Evolutionary conservation across 2,113 vertebrate species (phyloP), one percentile per base, ranked within the genome.

Genomic region (Aphelocoma coerulescens): DNA sequence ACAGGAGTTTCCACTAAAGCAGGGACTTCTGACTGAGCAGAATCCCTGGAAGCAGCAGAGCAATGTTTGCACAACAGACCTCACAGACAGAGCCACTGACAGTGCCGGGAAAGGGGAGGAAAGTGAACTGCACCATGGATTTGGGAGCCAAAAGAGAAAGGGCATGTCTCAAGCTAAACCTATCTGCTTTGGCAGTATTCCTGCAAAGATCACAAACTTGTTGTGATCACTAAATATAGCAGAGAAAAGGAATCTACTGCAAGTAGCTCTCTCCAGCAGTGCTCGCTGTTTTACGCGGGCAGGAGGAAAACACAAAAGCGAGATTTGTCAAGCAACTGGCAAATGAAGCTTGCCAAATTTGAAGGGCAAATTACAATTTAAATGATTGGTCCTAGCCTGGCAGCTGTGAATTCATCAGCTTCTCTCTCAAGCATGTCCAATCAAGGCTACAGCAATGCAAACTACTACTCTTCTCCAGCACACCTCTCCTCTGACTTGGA

Each of bases 221-320:
- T 86, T 93, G 83, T 68, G 66, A 93, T 90, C 77, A 59, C 93
- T 96, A 96, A 93, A 94, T 66, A 96, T 78, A 96, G 92, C 76
- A 46, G 61, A 89, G 88, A 85, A 86, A 88, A 88, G 57, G 83
- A 84, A 89, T 46, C 83, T 61, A 49, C 72, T 57, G n/a, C 88
- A 75, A 89, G 88, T 6, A 78, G 72, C 51, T 81, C 74, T 78
- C 77, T 61, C 76, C 11, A 0, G 33, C 49, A 84, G 61, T 0
- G 0, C 41, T 89, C 28, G 16, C 59, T 77, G 51, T 39, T 86
- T 48, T 37, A 84, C 6, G 0, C 63, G 0, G 68, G 32, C 27
- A 63, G 67, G 9, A 85, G 44, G 22, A 77, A 37, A 68, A 77
- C 82, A 94, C 59, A 83, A 85, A 92, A 91, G 91, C 39, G 43